phyloP scores from a whole-genome alignment of 2,797 vertebrate genomes.

The Discoglossus pictus region DNA sequence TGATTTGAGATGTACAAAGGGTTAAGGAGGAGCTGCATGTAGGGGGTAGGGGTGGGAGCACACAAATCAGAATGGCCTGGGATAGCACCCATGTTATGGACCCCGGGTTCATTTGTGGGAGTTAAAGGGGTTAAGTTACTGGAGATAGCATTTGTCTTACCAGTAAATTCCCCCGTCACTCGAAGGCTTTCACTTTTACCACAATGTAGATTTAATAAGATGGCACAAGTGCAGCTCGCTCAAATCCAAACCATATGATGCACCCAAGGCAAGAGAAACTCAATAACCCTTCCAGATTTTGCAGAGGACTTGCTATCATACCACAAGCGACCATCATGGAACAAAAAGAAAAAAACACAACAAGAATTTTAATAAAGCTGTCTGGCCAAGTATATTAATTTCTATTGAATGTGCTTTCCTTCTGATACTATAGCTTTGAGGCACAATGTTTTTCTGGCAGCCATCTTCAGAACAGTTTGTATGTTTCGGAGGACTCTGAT shows the following conservation, averaged over 20 bases:
- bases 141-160: background rate
- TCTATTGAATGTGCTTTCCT: conserved; percentile 73
- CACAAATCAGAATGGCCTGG: no score
- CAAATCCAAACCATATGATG: conserved; percentile 77
- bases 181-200: conserved; percentile 60
- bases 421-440: conserved; percentile 72
- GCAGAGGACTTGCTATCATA: conserved; percentile 70
- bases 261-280: conserved; percentile 70
- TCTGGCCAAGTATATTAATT: conserved; percentile 81
- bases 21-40: no score
- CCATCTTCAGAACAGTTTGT: conserved; percentile 63
- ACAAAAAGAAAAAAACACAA: conserved; percentile 74
- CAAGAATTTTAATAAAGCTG: conserved; percentile 80
- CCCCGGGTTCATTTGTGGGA: no score
- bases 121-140: background rate
- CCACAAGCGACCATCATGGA: conserved; percentile 75
- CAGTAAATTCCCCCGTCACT: conserved; percentile 21
- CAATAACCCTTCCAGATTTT: conserved; percentile 71
- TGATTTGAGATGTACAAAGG: no score
- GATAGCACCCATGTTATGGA: no score
- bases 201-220: conserved; percentile 73
- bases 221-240: conserved; percentile 55
- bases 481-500: conserved; percentile 64
- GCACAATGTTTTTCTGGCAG: conserved; percentile 68
- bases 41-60: no score